These are phyloP conservation scores for Trypoxylus dichotomus DNA, from an alignment of 1,140 invertebrate genomes.

Conservation along the genomic window DNA sequence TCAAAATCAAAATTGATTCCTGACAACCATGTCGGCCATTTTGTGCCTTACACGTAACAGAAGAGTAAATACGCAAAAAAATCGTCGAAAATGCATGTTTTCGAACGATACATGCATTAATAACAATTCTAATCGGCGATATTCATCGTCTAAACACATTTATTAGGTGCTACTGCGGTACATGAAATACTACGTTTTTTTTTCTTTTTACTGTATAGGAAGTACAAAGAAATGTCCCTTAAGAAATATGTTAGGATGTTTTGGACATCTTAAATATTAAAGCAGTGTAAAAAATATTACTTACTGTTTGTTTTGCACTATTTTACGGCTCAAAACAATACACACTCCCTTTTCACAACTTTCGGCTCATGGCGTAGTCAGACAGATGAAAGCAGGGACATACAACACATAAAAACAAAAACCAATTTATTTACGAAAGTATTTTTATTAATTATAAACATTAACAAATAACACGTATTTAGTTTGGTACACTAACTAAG, in stretches of 20 bases:
- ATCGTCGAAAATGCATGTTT: background rate
- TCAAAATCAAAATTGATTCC: constrained; percentile 50
- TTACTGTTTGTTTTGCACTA: constrained; percentile 34
- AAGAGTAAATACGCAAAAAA: constrained; percentile 23
- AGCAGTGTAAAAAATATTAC: background rate
- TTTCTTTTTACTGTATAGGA: constrained; percentile 20
- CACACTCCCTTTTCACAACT: constrained; percentile 50
- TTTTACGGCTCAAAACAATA: constrained; percentile 43
- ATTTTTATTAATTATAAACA: constrained; percentile 5
- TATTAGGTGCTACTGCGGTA: background rate
- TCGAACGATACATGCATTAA: background rate
- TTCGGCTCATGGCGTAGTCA: constrained; percentile 48
- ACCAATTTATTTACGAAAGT: background rate
- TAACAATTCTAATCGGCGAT: background rate
- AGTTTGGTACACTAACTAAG: background rate
- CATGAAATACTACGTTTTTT: background rate
- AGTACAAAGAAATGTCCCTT: constrained; percentile 22
- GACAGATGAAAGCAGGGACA: constrained; percentile 31
- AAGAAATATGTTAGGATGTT: background rate
- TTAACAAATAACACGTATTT: background rate
- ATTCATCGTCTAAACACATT: constrained; percentile 9
- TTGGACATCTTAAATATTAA: background rate
- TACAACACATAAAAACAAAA: constrained; percentile 31
- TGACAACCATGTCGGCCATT: constrained; percentile 48
- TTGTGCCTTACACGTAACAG: constrained; percentile 37